Percentiles rank a stretch among this genome's conserved stretches.
phyloP scores from a whole-genome alignment of 2,113 vertebrate species.

The Sapajus apella region DNA sequence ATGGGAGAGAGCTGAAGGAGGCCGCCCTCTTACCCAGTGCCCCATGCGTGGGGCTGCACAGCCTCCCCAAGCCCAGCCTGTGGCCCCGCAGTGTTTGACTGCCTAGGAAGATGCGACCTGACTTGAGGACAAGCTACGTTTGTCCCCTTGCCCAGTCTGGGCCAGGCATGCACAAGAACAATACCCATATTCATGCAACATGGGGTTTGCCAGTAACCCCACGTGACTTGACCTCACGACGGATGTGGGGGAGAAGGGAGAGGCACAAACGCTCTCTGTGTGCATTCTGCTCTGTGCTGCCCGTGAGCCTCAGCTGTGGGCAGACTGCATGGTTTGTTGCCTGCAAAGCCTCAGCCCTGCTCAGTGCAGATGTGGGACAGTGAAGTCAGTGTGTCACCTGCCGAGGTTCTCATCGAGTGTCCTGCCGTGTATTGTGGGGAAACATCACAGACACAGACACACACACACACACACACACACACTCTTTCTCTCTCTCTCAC shows the following conservation, averaged over 20 bases:
- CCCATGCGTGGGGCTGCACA: accelerated
- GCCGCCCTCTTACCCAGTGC: not conserved
- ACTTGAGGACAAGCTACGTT: constrained; percentile 30
- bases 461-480: too few relatives aligned
- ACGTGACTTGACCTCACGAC: constrained; percentile 66
- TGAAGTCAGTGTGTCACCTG: constrained; percentile 54
- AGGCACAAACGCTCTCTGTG: constrained; percentile 62
- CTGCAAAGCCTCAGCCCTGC: not conserved
- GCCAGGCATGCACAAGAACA: constrained; percentile 51
- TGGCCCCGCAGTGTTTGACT: not conserved
- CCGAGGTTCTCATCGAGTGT: not conserved
- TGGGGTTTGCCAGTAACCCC: constrained; percentile 36
- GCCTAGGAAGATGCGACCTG: not conserved
- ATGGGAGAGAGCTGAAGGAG: not conserved
- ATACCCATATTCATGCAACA: constrained; percentile 57
- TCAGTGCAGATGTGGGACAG: not conserved
- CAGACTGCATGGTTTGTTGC: not conserved
- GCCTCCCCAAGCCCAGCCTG: not conserved
- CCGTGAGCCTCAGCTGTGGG: not conserved
- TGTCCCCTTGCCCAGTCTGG: constrained; percentile 57
- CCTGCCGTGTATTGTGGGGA: not conserved
- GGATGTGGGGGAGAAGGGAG: constrained; percentile 45
- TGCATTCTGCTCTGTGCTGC: not conserved
- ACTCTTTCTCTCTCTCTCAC: too few relatives aligned
- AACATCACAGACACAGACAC: not conserved